These are phyloP conservation scores for Noctua comes DNA, from an alignment of 2,888 invertebrate species.

Conservation along the genomic window DNA sequence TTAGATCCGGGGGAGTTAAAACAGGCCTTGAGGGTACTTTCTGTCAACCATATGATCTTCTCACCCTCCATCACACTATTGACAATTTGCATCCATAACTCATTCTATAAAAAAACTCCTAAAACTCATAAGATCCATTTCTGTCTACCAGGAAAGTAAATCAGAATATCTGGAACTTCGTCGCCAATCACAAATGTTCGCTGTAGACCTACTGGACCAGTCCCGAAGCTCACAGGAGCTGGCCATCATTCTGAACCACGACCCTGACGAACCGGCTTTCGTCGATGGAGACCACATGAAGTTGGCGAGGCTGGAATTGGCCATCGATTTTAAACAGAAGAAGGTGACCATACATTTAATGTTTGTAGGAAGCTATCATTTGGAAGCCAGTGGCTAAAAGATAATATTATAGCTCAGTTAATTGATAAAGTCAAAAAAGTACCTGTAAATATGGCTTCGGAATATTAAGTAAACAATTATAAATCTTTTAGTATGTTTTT, in stretches of 20 bases:
- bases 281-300: constrained; percentile 96
- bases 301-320: constrained; percentile 95
- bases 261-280: constrained; percentile 93
- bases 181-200: constrained; percentile 96
- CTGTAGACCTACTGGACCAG: constrained; percentile 97
- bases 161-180: constrained; percentile 96
- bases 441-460: background rate
- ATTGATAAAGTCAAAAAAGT: background rate
- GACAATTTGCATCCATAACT: background rate
- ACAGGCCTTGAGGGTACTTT: background rate
- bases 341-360: constrained; percentile 90
- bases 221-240: constrained; percentile 97
- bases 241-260: constrained; percentile 98
- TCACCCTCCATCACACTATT: background rate
- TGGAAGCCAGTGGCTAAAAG: background rate
- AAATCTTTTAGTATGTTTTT: no score
- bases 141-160: constrained; percentile 93
- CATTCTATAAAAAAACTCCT: background rate
- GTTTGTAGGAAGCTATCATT: background rate
- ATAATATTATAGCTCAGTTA: background rate
- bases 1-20: background rate
- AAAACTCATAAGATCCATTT: background rate
- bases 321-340: constrained; percentile 98
- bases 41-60: background rate
- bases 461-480: background rate